These are phyloP conservation scores for Ctenosaura bakeri DNA, from an alignment of 2,797 vertebrate species.

Conservation along the genomic window DNA sequence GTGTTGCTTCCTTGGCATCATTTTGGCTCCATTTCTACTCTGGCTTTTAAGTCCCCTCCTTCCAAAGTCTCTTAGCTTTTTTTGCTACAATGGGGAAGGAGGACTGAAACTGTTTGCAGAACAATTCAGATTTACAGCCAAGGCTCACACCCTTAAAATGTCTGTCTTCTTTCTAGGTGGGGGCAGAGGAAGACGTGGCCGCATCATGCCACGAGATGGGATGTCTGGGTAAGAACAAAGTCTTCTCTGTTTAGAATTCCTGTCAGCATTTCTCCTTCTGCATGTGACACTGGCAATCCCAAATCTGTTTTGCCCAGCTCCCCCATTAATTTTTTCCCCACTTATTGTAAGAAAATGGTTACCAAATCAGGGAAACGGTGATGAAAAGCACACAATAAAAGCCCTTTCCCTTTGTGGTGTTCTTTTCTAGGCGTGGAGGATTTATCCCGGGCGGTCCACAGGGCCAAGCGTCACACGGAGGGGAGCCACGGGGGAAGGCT, in stretches of 20 bases:
- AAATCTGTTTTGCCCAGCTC: not conserved
- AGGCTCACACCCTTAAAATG: not conserved
- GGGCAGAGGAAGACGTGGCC: conserved; percentile 90
- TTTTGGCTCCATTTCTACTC: not conserved
- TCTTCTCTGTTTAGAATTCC: not conserved
- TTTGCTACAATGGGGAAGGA: too few relatives aligned
- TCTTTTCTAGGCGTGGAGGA: conserved; percentile 83
- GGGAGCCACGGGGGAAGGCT: conserved; percentile 88
- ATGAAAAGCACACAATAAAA: not conserved
- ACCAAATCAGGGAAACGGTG: not conserved
- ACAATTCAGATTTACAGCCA: not conserved
- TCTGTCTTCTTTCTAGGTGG: conserved; percentile 76
- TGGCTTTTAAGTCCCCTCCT: not conserved
- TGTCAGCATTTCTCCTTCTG: not conserved
- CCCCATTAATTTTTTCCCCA: not conserved
- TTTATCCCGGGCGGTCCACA: conserved; percentile 90
- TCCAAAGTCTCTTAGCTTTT: not conserved
- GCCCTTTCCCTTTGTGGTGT: conserved; percentile 4
- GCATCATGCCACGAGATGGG: conserved; percentile 89
- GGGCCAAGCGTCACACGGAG: conserved; percentile 89
- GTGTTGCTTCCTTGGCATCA: not conserved
- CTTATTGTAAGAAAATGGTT: not conserved
- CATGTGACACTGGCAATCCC: not conserved
- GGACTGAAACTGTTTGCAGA: not conserved
- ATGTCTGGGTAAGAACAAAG: conserved; percentile 87